These are phyloP conservation scores for Tylochromis polylepis DNA, from an alignment of 2,113 vertebrate species.

Conservation along the genomic window DNA sequence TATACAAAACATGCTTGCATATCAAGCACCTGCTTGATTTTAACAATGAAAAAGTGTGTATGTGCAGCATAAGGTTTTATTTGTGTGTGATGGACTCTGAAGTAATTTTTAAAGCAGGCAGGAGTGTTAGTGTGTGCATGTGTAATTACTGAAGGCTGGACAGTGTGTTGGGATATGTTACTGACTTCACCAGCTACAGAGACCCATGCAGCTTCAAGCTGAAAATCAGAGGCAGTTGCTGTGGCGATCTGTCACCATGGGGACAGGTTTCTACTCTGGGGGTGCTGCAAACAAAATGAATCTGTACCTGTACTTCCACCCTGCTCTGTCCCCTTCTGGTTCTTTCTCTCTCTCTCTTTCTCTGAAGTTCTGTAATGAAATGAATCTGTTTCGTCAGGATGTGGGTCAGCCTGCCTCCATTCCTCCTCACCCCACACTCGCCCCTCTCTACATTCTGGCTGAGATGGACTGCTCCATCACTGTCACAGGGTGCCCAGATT, in stretches of 20 bases:
- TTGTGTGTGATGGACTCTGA: not conserved
- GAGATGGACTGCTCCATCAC: constrained; percentile 62
- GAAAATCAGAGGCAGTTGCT: constrained; percentile 50
- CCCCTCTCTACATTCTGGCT: not conserved
- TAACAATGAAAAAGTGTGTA: not conserved
- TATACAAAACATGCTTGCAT: no score
- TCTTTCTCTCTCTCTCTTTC: constrained; percentile 12
- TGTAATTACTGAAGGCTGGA: not conserved
- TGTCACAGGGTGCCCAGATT: constrained; percentile 52
- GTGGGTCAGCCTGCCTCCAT: constrained; percentile 36
- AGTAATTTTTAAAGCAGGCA: not conserved
- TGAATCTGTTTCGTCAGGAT: constrained; percentile 34
- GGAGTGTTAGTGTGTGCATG: not conserved
- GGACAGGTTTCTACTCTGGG: constrained; percentile 16
- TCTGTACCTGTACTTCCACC: not conserved
- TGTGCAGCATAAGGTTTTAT: not conserved
- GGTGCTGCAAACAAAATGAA: constrained; percentile 37
- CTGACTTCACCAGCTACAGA: constrained; percentile 42
- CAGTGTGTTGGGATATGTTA: constrained; percentile 2
- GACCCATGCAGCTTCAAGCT: not conserved
- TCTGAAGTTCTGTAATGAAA: constrained; percentile 41
- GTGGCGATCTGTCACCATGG: constrained; percentile 52
- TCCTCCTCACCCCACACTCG: not conserved
- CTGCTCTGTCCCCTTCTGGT: not conserved
- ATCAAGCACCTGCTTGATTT: not conserved